A percentile compares a stretch with the other conserved stretches of the same genome.
These are phyloP conservation scores for Drosophila lacertosa DNA, from an alignment of 1,140 invertebrate species.

Conservation along the genomic window DNA sequence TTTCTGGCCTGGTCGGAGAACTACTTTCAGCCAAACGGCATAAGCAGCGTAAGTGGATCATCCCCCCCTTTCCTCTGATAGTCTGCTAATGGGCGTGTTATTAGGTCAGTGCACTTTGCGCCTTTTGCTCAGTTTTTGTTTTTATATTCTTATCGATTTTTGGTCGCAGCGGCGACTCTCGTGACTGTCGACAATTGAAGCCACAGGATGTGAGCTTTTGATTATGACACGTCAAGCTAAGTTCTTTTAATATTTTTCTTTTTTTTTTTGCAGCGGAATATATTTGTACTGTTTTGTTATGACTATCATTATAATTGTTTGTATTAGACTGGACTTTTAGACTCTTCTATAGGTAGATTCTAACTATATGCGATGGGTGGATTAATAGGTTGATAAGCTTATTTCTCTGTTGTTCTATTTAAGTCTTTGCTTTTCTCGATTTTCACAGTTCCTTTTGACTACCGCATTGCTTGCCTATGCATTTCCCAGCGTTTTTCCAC, in stretches of 20 bases:
- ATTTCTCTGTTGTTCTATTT: not conserved
- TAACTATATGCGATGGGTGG: no score
- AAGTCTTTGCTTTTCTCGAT: not conserved
- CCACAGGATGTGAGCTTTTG: slow-evolving; percentile 76
- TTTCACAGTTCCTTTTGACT: slow-evolving; percentile 56
- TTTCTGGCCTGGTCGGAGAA: slow-evolving; percentile 67
- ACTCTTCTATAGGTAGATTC: not conserved
- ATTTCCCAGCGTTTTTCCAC: slow-evolving; percentile 71
- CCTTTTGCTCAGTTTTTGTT: slow-evolving; percentile 30
- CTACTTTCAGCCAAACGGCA: slow-evolving; percentile 78
- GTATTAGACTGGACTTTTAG: not conserved
- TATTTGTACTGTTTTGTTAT: not conserved
- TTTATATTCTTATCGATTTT: slow-evolving; percentile 63
- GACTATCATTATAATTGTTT: not conserved
- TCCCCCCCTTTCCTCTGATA: slow-evolving; percentile 1
- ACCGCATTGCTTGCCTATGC: slow-evolving; percentile 68
- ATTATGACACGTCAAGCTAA: slow-evolving; percentile 68
- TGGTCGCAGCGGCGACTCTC: slow-evolving; percentile 26
- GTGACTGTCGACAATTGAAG: slow-evolving; percentile 66
- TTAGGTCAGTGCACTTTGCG: slow-evolving; percentile 72
- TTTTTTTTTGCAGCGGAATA: not conserved
- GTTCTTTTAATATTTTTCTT: slow-evolving; percentile 30
- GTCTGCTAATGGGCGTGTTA: slow-evolving; percentile 41
- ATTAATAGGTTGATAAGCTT: no score
- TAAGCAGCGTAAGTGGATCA: slow-evolving; percentile 74